These are phyloP conservation scores for Plectrocnemia conspersa DNA, from an alignment of 1,140 invertebrate species.

Conservation along the genomic window DNA sequence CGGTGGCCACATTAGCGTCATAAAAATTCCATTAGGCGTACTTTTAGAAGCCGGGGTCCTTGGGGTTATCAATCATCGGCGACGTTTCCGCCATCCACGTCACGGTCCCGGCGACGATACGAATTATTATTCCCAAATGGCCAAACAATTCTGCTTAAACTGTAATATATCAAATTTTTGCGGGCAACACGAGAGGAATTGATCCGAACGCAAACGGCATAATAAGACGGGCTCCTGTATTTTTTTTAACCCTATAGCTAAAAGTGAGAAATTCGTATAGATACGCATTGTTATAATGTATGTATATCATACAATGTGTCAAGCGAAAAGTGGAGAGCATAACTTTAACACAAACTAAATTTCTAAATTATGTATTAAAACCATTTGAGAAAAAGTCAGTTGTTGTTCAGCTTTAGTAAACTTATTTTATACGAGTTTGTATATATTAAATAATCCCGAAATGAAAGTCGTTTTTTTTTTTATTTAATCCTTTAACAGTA, in stretches of 20 bases:
- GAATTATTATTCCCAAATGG: conserved; percentile 31
- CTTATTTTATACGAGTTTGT: no score
- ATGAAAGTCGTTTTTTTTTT: no score
- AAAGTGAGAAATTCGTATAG: not conserved
- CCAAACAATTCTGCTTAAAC: conserved; percentile 32
- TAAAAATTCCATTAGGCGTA: conserved; percentile 34
- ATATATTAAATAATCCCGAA: no score
- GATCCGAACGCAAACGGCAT: not conserved
- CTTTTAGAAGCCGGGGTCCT: no score
- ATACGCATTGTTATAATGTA: not conserved
- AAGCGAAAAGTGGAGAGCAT: not conserved
- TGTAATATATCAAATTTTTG: conserved; percentile 33
- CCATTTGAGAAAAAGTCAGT: no score
- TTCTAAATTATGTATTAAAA: no score
- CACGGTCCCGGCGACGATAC: conserved; percentile 19
- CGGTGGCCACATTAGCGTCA: conserved; percentile 29
- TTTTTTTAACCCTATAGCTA: not conserved
- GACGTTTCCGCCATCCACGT: conserved; percentile 27
- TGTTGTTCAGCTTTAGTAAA: no score
- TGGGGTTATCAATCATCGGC: conserved; percentile 29
- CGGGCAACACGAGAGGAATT: not conserved
- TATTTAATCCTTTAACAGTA: no score
- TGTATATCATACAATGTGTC: not conserved
- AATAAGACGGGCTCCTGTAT: not conserved
- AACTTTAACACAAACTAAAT: not conserved